Base-by-base conservation (phyloP, 2,113 vertebrate species). In the Neolamprologus sp. region DNA sequence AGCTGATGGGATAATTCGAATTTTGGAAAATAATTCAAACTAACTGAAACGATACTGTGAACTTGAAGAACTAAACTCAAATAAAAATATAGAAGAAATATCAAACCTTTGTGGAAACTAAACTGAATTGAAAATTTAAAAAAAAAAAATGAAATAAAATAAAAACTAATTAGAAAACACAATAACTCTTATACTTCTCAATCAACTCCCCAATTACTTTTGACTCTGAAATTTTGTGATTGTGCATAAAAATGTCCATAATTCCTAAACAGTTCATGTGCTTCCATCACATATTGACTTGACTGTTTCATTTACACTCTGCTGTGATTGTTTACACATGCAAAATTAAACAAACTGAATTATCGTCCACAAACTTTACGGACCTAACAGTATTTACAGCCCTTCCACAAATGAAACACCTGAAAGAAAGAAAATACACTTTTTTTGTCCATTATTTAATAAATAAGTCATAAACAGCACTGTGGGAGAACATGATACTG, bases 391-490 rank as follows among this genome's bases (percentile, higher is more conserved):
- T 7, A 28, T 75, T 75, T 47, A 28, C 23, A 75, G 40, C 5
- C 1, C 14, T 17, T 26, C 42, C 21, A 47, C 68, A 47, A 17
- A 9, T 28, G 40, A 75, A 47, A 47, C 40, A 75, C 68, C 40
- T 28, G 40, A 47, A 75, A 47, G n/a, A 54, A 31, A 60, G 19
- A 80, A 14, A 17, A 63, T 2, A 51, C 49, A 26, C 42, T 51
- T 97, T 96, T 90, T 90, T 95, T 91, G 93, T 92, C 93, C 65
- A 95, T 94, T 96, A 94, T 98, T 95, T 98, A 99, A 99, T 99
- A 99, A 99, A 99, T 99, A 99, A 96, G 96, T 96, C 93, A 90
- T 75, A 97, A 95, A 95, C 91, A 97, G 96, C 95, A 97, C 68
- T 94, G 96, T 96, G 97, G 98, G 85, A 97, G 95, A 97, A 97